These are phyloP conservation scores for Zaprionus ornatus DNA, from an alignment of 1,140 invertebrate genomes.

Conservation along the genomic window DNA sequence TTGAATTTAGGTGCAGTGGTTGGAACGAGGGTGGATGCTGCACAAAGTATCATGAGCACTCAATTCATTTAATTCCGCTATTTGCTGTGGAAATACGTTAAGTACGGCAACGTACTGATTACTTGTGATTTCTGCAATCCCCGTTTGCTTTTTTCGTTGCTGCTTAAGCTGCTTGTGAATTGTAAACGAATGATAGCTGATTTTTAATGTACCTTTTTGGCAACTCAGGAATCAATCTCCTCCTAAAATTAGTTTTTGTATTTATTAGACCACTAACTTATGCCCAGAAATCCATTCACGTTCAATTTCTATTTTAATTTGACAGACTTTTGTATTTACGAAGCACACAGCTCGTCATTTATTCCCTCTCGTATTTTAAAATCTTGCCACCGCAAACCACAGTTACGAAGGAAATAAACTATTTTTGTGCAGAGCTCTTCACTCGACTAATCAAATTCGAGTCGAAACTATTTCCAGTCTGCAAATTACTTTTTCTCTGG, in stretches of 20 bases:
- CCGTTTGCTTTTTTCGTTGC: neutral
- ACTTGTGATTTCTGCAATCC: neutral
- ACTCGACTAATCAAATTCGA: neutral
- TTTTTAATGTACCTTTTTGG: neutral
- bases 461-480: neutral
- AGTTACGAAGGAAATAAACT: neutral
- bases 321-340: neutral
- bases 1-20: slow-evolving; percentile 11
- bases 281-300: too few species aligned
- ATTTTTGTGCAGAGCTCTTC: neutral
- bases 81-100: slow-evolving; percentile 22
- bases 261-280: too few species aligned
- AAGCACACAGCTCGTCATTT: neutral
- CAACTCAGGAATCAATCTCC: too few species aligned
- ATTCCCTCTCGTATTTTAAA: neutral
- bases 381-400: neutral
- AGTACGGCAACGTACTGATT: slow-evolving; percentile 15
- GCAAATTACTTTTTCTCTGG: slow-evolving; percentile 5
- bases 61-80: slow-evolving; percentile 15
- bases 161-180: neutral
- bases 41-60: slow-evolving; percentile 5
- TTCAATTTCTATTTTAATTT: too few species aligned
- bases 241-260: too few species aligned
- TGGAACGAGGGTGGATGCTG: neutral
- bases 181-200: neutral